Evolutionary conservation across 2,888 invertebrate species (phyloP), one percentile per base, ranked within the genome.

Genomic region (Erebia aethiops): DNA sequence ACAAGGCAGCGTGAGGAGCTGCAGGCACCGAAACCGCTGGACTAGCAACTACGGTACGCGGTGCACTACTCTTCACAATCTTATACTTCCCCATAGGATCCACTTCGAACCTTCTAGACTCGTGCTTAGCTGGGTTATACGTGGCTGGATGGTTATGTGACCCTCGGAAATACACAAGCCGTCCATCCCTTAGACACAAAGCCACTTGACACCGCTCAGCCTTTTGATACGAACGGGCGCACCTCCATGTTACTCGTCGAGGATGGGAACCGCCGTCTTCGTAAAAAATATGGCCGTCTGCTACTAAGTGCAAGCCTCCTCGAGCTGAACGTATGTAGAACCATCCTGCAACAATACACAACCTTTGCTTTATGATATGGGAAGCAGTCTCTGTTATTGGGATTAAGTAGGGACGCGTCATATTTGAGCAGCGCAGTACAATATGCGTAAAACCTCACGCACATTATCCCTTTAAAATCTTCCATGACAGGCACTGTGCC

Each of bases 71-170:
- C 62, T 86, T 84, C 72, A 92, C 90, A 56, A 93, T 92, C 84
- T 93, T 93, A 82, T 93, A 93, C 88, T 93, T 93, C 81, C 93
- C 93, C 87, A 89, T 86, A 0, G 92, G 91, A 73, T 93, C 93
- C 79, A 93, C 92, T 76, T 91, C 87, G 75, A 93, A 92, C 73
- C 88, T 87, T 67, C 93, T 82, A 43, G 91, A 91, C 76, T 91
- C 92, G 77, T 93, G 93, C 79, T 93, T 93, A 26, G 87, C 84
- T 0, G 90, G 89, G 71, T 91, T 91, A 76, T 92, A 93, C 10
- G 93, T 93, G 18, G 89, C 84, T 7, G 92, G 89, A 72, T 93
- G 93, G 74, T 93, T 93, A 78, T 93, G 93, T 0, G 86, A 80
- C 2, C 93, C 93, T 14, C 93, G 85, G 77, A 92, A 92, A 79